phyloP scores from a whole-genome alignment of 2,888 invertebrate genomes.

The Heliconius aoede region DNA sequence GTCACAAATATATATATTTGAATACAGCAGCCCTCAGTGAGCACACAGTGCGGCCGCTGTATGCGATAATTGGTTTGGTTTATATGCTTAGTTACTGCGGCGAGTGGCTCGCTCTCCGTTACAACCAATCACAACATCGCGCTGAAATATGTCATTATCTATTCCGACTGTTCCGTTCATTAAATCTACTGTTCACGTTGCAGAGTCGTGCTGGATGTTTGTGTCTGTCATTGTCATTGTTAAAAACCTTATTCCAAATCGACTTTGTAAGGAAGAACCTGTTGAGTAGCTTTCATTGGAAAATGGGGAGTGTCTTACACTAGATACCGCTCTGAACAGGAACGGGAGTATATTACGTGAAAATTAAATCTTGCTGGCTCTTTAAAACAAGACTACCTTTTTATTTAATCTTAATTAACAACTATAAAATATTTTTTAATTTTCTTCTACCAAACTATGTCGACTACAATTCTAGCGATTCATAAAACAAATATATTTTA shows the following conservation, averaged over 20 bases:
- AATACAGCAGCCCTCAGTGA: conserved; percentile 56
- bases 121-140: conserved; percentile 41
- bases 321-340: too few relatives aligned
- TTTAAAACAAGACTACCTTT: too few relatives aligned
- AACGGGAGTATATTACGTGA: too few relatives aligned
- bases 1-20: not conserved
- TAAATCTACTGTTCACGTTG: not conserved
- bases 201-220: not conserved
- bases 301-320: not conserved
- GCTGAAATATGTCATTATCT: conserved; percentile 24
- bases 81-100: conserved; percentile 68
- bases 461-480: too few relatives aligned
- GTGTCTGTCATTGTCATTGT: too few relatives aligned
- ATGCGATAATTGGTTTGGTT: conserved; percentile 82
- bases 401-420: too few relatives aligned
- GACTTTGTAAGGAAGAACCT: too few relatives aligned
- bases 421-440: too few relatives aligned
- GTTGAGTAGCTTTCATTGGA: not conserved
- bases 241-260: too few relatives aligned
- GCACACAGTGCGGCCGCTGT: conserved; percentile 58
- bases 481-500: too few relatives aligned
- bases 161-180: not conserved
- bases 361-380: not conserved
- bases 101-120: conserved; percentile 44
- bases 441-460: too few relatives aligned